phyloP scores from a whole-genome alignment of 2,797 vertebrate genomes.

The Botia almorhae region DNA sequence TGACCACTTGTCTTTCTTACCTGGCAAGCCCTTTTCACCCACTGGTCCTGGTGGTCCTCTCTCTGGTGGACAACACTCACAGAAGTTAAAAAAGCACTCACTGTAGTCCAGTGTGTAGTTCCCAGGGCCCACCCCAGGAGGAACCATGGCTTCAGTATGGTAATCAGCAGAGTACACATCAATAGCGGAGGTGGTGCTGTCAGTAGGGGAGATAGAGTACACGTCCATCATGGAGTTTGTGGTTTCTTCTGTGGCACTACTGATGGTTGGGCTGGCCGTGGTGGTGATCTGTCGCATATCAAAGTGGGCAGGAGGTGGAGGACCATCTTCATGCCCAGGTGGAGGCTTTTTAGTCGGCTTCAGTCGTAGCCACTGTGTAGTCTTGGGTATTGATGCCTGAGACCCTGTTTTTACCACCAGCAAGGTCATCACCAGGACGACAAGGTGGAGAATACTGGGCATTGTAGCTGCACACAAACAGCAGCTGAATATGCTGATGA shows the following conservation, averaged over 20 bases:
- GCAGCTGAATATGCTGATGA: constrained; percentile 1
- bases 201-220: constrained; percentile 69
- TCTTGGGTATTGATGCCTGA: constrained; percentile 70
- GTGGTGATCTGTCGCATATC: constrained; percentile 66
- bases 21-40: constrained; percentile 68
- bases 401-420: constrained; percentile 59
- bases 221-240: constrained; percentile 72
- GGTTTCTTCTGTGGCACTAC: constrained; percentile 68
- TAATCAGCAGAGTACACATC: constrained; percentile 73
- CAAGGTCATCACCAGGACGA: constrained; percentile 66
- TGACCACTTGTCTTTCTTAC: constrained; percentile 58
- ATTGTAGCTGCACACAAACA: constrained; percentile 57
- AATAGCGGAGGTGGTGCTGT: constrained; percentile 76
- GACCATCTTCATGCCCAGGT: constrained; percentile 55
- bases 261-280: constrained; percentile 61
- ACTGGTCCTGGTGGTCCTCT: constrained; percentile 79
- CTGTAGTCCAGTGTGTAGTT: constrained; percentile 85
- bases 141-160: constrained; percentile 65
- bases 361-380: constrained; percentile 79
- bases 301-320: constrained; percentile 49
- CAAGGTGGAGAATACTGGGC: constrained; percentile 57
- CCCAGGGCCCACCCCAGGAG: constrained; percentile 69
- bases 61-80: constrained; percentile 86
- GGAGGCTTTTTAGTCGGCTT: constrained; percentile 82
- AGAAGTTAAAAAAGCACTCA: constrained; percentile 92